phyloP scores from a whole-genome alignment of 2,797 vertebrate species.

The Pseudotriccus pelzelni region DNA sequence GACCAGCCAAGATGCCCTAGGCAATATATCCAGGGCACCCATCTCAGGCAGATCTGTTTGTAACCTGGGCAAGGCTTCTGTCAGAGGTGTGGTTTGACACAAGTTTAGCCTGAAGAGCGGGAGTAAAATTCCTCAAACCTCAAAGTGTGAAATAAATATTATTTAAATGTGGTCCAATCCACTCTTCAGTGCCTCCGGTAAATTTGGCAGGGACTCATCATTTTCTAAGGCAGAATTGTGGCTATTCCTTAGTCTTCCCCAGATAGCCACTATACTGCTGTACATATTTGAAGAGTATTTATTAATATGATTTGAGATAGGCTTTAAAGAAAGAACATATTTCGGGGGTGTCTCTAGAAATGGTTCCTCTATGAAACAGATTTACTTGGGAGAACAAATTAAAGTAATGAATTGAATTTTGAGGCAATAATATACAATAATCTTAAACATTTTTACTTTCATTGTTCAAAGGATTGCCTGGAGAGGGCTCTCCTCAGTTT shows the following conservation, averaged over 20 bases:
- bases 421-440: background rate
- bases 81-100: background rate
- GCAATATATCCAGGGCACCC: background rate
- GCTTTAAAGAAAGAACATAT: background rate
- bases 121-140: background rate
- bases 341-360: background rate
- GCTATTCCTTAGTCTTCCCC: background rate
- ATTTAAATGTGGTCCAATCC: background rate
- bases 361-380: background rate
- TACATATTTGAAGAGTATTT: background rate
- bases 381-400: background rate
- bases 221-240: background rate
- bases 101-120: background rate
- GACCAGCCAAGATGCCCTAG: background rate
- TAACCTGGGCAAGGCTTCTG: background rate
- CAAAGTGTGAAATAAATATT: background rate
- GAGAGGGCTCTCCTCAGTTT: background rate
- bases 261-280: background rate
- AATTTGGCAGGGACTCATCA: background rate
- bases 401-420: background rate
- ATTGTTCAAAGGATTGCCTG: background rate
- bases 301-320: background rate
- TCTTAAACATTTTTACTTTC: background rate
- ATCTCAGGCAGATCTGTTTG: background rate
- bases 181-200: background rate